Percentiles rank a stretch among this genome's conserved stretches.
These are phyloP conservation scores for Anoura caudifer DNA, from an alignment of 2,113 vertebrate species.

Conservation along the genomic window DNA sequence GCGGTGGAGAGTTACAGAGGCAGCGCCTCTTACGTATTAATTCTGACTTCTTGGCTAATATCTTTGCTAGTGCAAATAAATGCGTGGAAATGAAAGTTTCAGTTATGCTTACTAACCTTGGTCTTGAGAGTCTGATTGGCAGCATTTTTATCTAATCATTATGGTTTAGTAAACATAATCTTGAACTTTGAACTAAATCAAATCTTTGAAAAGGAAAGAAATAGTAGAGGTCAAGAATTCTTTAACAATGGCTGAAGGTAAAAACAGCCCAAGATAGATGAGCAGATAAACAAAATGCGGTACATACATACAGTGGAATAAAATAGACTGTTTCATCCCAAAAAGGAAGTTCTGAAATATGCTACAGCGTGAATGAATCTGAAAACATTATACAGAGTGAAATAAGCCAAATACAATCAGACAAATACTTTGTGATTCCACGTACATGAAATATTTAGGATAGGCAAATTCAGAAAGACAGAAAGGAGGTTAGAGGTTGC, in stretches of 20 bases:
- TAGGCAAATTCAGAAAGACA: background rate
- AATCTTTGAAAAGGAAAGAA: slow-evolving; percentile 22
- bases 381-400: background rate
- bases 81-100: background rate
- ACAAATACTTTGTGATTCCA: background rate
- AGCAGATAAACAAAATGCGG: background rate
- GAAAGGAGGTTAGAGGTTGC: background rate
- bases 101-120: background rate
- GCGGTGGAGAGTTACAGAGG: background rate
- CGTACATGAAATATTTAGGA: background rate
- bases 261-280: background rate
- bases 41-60: background rate
- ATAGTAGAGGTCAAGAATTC: background rate
- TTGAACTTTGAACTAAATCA: background rate
- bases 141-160: background rate
- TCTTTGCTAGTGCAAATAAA: background rate
- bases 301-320: background rate
- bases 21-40: background rate
- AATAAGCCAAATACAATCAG: background rate
- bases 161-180: background rate
- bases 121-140: background rate
- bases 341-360: background rate
- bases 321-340: background rate
- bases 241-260: background rate
- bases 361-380: background rate